Base-by-base conservation (phyloP, 2,113 vertebrate species). In the Eptesicus fuscus region DNA sequence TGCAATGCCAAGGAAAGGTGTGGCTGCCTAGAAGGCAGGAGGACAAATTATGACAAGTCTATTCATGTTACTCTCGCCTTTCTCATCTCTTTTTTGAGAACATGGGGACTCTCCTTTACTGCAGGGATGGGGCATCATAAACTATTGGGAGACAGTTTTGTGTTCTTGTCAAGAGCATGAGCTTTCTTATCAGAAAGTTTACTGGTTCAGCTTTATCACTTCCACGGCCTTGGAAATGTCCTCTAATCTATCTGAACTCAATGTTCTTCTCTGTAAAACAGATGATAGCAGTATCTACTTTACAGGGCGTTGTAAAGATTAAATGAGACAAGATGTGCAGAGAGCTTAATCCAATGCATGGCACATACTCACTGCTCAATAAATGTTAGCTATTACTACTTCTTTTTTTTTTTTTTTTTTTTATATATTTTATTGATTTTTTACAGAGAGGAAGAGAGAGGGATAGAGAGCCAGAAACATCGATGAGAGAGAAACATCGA, bases 1-100 rank as follows among this genome's bases (percentile, higher is more conserved):
- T 98, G 90, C 95, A 96, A 69, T 91, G 76, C 35, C 93, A 74
- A 85, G 18, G 37, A 70, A 80, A 88, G 28, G 9, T 30, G 17
- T 40, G n/a, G 44, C 35, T 90, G 16, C 53, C 70, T 23, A 90
- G n/a, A 80, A 88, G 77, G 23, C 28, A 56, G 22, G 35, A 9
- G 44, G 56, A 63, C 1, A 87, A 77, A 94, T 17, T 37, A 7
- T n/a, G 70, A 65, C 22, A 65, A 74, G 35, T 74, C 32, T 77
- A 32, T 22, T 83, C 20, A 44, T 35, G 5, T 16, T 25, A 65
- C 25, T 42, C 20, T 61, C 42, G 61, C 59, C 51, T 92, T 71
- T 70, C 35, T 90, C 51, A 14, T 63, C 47, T 77, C 67, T 94
- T 76, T 76, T 84, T 51, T 70, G 32, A 95, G 63, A 88, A 93